Conservation (phyloP, 2,113 vertebrate species). For the Xiphophorus couchianus region DNA sequence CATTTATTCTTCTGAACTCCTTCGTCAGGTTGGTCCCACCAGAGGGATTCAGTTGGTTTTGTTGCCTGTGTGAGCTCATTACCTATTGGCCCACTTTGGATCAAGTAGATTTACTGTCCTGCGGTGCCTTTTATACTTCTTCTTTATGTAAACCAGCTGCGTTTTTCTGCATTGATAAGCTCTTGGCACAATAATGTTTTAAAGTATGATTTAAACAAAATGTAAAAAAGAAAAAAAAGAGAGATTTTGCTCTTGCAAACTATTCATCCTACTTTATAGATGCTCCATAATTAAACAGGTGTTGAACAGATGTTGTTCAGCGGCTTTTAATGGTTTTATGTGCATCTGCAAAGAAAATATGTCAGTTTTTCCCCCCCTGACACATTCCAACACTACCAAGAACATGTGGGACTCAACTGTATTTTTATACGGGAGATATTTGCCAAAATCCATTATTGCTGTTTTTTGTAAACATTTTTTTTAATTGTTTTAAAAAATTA, state of each 20-base stretch:
- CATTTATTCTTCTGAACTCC: not conserved
- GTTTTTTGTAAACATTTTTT: no score
- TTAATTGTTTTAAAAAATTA: no score
- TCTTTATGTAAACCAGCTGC: no score
- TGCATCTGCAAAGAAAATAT: not conserved
- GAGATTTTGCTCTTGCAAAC: constrained; percentile 21
- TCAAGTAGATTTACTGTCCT: no score
- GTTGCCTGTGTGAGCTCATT: not conserved
- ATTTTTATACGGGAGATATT: no score
- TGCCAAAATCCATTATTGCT: no score
- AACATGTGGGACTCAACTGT: not conserved
- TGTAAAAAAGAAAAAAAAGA: not conserved
- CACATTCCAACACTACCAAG: not conserved
- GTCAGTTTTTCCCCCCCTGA: not conserved
- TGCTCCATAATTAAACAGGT: constrained; percentile 15
- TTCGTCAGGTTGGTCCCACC: not conserved
- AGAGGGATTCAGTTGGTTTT: no score
- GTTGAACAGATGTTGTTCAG: not conserved
- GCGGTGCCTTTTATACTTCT: no score
- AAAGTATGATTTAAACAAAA: constrained; percentile 19
- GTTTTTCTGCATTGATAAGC: no score
- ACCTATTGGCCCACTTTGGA: not conserved
- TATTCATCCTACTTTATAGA: constrained; percentile 33
- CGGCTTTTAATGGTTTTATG: constrained; percentile 19
- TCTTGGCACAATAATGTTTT: constrained; percentile 32